Evolutionary conservation across 2,113 vertebrate genomes (phyloP).

Genomic region (Chaetorhynchus papuensis): DNA sequence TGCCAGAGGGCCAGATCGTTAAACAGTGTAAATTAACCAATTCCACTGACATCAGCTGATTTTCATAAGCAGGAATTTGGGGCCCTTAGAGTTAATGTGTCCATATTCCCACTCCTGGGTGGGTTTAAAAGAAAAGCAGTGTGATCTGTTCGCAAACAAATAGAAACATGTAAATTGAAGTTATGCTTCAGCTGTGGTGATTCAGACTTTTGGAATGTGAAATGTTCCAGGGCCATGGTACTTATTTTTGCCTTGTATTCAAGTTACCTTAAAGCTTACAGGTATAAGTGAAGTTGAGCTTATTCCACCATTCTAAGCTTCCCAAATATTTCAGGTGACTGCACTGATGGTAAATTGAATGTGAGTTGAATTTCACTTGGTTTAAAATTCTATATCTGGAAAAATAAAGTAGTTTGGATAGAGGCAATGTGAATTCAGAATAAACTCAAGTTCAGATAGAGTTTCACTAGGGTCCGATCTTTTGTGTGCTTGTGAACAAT

Average conservation of each 20-base stretch:
- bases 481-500: background rate
- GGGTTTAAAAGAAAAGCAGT: background rate
- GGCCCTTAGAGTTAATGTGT: background rate
- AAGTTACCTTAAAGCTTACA: background rate
- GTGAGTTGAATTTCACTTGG: background rate
- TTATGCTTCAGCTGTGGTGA: background rate
- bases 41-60: background rate
- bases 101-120: background rate
- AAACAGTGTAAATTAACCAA: background rate
- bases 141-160: background rate
- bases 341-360: background rate
- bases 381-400: background rate
- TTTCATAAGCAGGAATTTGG: background rate
- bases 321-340: background rate
- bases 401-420: background rate
- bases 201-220: background rate
- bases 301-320: background rate
- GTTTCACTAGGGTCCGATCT: background rate
- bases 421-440: background rate
- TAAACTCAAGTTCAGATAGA: background rate
- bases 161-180: background rate
- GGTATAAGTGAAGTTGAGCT: background rate
- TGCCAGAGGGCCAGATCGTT: background rate
- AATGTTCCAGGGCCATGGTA: background rate
- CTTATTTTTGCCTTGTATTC: background rate